Evolutionary conservation across 2,888 invertebrate genomes (phyloP), one percentile per base, ranked within the genome.

Genomic region (Gryllus longicercus): DNA sequence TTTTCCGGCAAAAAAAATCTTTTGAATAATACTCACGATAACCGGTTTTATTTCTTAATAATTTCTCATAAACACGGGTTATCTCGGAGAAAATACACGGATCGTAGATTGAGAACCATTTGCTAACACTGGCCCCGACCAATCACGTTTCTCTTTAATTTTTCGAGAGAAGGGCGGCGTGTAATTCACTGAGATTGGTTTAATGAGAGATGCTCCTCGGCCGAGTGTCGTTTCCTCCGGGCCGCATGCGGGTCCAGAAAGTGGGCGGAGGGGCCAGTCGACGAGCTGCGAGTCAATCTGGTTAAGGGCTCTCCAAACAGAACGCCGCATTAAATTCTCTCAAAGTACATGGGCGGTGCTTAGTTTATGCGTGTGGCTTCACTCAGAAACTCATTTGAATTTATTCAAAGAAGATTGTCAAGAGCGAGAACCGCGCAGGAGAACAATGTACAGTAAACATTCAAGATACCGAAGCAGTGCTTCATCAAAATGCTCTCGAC

Each of bases 251-350:
- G 63, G n/a, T 63, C 11, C 63, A 63, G 16, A 63, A n/a, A n/a
- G 12, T 14, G 16, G 63, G 63, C 11, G 16, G 63, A 63, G 63
- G 63, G 63, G 16, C 14, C 63, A 63, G 63, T 4, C 63, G 63
- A n/a, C n/a, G 63, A n/a, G 63, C 63, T 63, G 63, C 63, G n/a
- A 63, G 63, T 63, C 63, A 63, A 63, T 63, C 63, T 63, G 63
- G 63, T 63, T 63, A 63, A 63, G 63, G 16, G 5, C 63, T 63
- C 63, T 63, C 63, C 63, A 63, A 63, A 63, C 63, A 63, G 63
- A 63, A 63, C 63, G 63, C 63, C n/a, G 63, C 63, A 63, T 63
- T 63, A 63, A 63, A 63, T 63, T 63, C 63, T 63, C 63, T 63
- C 63, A 63, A 63, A 63, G 12, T 63, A 63, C 63, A 63, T 63